These are phyloP conservation scores for Xiphorhynchus elegans DNA, from an alignment of 2,113 vertebrate species.

Conservation along the genomic window DNA sequence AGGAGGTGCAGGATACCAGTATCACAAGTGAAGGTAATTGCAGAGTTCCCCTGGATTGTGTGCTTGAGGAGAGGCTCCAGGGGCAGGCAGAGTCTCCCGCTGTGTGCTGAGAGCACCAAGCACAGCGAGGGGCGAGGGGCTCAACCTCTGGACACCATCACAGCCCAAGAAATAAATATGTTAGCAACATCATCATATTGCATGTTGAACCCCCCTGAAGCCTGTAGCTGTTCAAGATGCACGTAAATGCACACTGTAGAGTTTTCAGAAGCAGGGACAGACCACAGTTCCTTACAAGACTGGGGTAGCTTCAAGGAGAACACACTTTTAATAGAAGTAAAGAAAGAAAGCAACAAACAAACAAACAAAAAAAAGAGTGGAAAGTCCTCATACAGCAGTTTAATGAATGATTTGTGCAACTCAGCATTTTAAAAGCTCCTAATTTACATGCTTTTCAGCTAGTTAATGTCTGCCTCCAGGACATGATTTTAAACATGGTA, in stretches of 20 bases:
- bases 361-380: background rate
- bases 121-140: background rate
- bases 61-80: background rate
- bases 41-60: background rate
- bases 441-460: background rate
- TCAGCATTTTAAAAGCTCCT: background rate
- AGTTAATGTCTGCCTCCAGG: conserved; percentile 11
- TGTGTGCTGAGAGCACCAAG: background rate
- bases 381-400: background rate
- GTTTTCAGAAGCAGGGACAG: background rate
- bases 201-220: background rate
- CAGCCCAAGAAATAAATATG: background rate
- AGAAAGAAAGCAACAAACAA: background rate
- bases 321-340: background rate
- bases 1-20: background rate
- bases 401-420: background rate
- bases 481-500: background rate
- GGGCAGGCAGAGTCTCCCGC: background rate
- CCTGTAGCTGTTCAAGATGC: background rate
- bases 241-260: fast-evolving
- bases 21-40: fast-evolving
- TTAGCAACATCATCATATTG: background rate
- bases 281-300: background rate
- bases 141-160: background rate
- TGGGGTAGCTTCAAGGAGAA: background rate